These are phyloP conservation scores for Festucalex cinctus DNA, from an alignment of 2,113 vertebrate genomes.

Conservation along the genomic window DNA sequence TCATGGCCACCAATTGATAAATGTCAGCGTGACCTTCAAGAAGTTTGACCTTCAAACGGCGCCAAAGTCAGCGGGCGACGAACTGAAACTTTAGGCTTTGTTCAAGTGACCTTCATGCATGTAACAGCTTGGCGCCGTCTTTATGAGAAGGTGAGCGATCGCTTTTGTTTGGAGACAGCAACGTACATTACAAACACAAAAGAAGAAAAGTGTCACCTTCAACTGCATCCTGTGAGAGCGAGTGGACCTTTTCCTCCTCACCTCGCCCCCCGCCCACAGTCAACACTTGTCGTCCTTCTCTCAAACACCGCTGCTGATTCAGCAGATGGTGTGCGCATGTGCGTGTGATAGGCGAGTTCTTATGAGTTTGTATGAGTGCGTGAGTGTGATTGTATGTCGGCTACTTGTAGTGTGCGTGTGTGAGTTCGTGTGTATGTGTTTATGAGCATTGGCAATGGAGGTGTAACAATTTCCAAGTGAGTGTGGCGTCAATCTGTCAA, in stretches of 20 bases:
- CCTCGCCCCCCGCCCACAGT: background rate
- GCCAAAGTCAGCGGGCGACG: background rate
- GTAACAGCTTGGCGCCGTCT: background rate
- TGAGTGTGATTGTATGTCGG: background rate
- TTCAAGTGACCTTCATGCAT: background rate
- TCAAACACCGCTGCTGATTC: background rate
- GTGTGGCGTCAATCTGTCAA: background rate
- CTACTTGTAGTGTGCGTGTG: background rate
- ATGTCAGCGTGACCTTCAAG: background rate
- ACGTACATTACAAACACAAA: background rate
- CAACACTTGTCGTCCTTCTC: background rate
- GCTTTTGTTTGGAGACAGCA: background rate
- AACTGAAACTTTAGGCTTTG: background rate
- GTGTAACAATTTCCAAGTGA: background rate
- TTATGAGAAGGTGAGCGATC: background rate
- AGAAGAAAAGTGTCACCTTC: background rate
- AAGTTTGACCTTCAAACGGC: background rate
- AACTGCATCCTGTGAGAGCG: background rate
- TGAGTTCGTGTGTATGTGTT: slow-evolving; percentile 2
- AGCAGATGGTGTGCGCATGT: background rate
- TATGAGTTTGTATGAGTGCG: background rate
- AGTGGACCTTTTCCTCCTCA: background rate
- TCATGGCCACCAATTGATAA: background rate
- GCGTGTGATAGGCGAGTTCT: background rate
- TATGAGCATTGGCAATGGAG: background rate